Evolutionary conservation across 2,113 vertebrate species (phyloP).

Genomic region (Panthera leo): DNA sequence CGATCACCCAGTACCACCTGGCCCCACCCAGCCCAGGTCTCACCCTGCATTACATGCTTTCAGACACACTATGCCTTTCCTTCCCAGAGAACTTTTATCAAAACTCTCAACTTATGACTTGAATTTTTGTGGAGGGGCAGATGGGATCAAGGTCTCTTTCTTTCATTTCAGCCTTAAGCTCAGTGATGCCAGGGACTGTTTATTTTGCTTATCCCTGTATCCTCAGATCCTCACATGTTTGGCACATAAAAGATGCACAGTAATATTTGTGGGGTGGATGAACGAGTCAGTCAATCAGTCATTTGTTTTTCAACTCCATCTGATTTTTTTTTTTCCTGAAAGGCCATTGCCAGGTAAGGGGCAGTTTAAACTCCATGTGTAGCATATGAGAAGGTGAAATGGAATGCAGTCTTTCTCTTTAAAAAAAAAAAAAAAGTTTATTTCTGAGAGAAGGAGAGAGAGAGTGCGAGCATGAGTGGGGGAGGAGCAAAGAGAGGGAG

Average conservation of each 20-base stretch:
- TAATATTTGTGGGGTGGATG: background rate
- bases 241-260: background rate
- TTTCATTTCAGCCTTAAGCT: background rate
- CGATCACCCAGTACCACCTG: background rate
- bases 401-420: background rate
- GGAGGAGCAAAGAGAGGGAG: no score
- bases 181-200: background rate
- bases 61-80: background rate
- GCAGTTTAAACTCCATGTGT: background rate
- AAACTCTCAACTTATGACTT: background rate
- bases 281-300: background rate
- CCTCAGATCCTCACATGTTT: background rate
- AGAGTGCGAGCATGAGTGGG: no score
- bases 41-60: rapidly evolving
- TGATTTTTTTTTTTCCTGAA: background rate
- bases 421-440: no score
- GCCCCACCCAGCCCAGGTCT: no score
- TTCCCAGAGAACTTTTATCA: background rate
- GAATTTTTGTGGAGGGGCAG: background rate
- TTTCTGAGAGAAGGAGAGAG: no score
- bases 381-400: background rate
- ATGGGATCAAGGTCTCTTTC: background rate
- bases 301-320: background rate
- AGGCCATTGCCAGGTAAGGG: background rate
- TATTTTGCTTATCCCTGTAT: background rate